Evolutionary conservation across 2,888 invertebrate genomes (phyloP).

Genomic region (Andrena trimmerana): DNA sequence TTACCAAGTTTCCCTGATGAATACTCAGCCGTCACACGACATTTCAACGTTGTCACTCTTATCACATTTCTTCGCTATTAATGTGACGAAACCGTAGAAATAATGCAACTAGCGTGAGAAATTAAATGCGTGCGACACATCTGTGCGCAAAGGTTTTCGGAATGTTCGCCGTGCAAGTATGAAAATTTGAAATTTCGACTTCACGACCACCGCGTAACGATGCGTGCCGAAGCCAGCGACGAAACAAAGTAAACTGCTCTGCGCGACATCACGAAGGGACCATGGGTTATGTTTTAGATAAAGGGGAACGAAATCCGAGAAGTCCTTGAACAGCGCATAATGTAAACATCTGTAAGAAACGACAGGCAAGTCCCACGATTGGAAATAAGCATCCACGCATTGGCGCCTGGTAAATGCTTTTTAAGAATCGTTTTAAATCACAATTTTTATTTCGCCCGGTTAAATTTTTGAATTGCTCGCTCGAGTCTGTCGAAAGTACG

Average conservation of each 20-base stretch:
- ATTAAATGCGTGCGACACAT: not conserved
- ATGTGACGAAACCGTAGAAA: not conserved
- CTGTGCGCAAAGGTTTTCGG: not conserved
- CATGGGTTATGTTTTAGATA: conserved; percentile 11
- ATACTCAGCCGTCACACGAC: not conserved
- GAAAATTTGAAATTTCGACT: not conserved
- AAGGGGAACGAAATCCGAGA: conserved; percentile 54
- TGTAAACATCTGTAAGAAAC: conserved; percentile 33
- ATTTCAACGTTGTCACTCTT: not conserved
- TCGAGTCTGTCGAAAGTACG: not conserved
- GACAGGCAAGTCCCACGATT: not conserved
- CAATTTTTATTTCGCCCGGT: too few relatives aligned
- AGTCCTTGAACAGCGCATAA: conserved; percentile 58
- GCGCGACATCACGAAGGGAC: not conserved
- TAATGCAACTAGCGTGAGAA: not conserved
- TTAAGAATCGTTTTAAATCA: not conserved
- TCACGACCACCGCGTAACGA: not conserved
- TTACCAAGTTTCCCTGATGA: conserved; percentile 11
- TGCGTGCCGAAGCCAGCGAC: not conserved
- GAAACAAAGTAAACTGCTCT: conserved; percentile 22
- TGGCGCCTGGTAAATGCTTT: not conserved
- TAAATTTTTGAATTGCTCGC: not conserved
- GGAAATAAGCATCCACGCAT: not conserved
- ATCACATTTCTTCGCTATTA: not conserved
- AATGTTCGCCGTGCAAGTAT: not conserved